Evolutionary conservation across 2,113 vertebrate genomes (phyloP), one percentile per base, ranked within the genome.

Genomic region (Pipra filicauda): DNA sequence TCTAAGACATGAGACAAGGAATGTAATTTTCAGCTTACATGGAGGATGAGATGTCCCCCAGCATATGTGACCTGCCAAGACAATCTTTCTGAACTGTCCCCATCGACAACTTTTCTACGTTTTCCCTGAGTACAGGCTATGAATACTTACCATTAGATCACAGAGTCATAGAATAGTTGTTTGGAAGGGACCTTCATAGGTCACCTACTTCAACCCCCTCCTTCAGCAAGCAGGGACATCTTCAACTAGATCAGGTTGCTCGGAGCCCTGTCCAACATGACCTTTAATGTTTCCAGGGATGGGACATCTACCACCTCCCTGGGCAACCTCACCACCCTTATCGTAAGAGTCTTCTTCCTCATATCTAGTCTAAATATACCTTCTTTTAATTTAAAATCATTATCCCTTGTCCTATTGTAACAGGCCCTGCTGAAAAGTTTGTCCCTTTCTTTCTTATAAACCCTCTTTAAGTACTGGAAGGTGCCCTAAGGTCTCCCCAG

Each of bases 401-500:
- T 65, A 22, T 6, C 5, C 5, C 3, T 21, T 71, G 17, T 54
- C 28, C 19, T 69, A 0, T 20, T 15, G 2, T 20, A 12, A 11
- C 15, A 81, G 74, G 5, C 5, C 14, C 11, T 78, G 18, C 18
- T 28, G 19, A 73, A 74, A 78, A 17, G 5, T 55, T 13, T 70
- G 41, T 70, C 21, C 15, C 18, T 11, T 18, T 33, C 10, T 85
- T 84, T 70, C 58, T 73, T 39, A 3, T 3, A 39, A 57, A 3
- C 1, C 5, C 26, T 11, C 5, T 46, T 61, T 15, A 46, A 41
- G 12, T 12, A 22, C 2, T 14, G 59, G 9, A 35, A 59, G 22
- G 19, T 9, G 2, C 23, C 22, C 18, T 8, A 11, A 77, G 9
- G 4, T 41, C 2, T 86, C 6, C 5, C 5, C 3, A 5, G 22